phyloP scores from a whole-genome alignment of 2,888 invertebrate genomes.

The Xestia xanthographa region DNA sequence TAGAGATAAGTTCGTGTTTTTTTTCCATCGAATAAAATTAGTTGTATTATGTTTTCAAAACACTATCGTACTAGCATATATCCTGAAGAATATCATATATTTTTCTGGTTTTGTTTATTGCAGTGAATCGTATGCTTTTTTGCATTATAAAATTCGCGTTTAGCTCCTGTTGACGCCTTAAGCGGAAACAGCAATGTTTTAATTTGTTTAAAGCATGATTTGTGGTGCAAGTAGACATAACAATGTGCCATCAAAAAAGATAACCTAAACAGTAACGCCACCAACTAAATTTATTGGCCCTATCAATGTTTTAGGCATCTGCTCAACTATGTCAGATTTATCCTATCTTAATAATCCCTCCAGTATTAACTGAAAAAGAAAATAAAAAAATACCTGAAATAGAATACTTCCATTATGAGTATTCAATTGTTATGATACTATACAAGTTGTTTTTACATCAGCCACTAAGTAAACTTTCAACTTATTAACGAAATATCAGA shows the following conservation, averaged over 20 bases:
- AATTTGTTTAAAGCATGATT: background rate
- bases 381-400: background rate
- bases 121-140: too few relatives aligned
- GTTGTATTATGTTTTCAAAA: too few relatives aligned
- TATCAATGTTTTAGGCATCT: background rate
- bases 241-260: background rate
- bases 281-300: background rate
- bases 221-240: background rate
- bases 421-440: background rate
- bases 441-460: slow-evolving; percentile 5
- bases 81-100: too few relatives aligned
- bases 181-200: background rate
- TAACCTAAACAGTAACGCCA: background rate
- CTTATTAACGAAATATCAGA: slow-evolving; percentile 21
- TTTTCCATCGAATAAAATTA: too few relatives aligned
- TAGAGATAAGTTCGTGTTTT: too few relatives aligned
- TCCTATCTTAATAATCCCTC: slow-evolving; percentile 6
- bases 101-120: too few relatives aligned
- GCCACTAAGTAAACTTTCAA: background rate
- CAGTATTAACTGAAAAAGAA: background rate
- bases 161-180: too few relatives aligned
- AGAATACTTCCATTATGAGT: slow-evolving; percentile 31
- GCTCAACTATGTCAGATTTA: background rate
- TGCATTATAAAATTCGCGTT: too few relatives aligned
- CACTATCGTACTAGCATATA: too few relatives aligned